phyloP scores from a whole-genome alignment of 1,140 invertebrate genomes.

The Tenebrio molitor region DNA sequence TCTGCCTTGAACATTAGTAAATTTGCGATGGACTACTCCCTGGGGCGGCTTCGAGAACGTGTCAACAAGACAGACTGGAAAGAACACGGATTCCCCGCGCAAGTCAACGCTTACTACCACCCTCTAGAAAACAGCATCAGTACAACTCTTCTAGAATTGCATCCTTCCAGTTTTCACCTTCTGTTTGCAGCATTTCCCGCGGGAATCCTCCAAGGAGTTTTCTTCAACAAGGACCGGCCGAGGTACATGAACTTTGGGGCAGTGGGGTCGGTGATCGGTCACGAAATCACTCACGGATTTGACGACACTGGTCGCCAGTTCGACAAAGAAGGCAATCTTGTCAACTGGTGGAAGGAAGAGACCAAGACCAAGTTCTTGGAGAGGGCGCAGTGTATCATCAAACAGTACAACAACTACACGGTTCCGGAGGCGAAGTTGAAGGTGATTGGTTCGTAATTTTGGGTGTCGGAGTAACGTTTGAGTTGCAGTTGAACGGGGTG shows the following conservation, averaged over 20 bases:
- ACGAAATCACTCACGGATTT: slow-evolving; percentile 94
- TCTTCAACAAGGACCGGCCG: slow-evolving; percentile 86
- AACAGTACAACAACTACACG: slow-evolving; percentile 90
- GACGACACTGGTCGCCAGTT: slow-evolving; percentile 91
- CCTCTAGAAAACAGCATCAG: slow-evolving; percentile 88
- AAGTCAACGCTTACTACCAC: slow-evolving; percentile 89
- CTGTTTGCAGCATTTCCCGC: slow-evolving; percentile 89
- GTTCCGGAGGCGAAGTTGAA: slow-evolving; percentile 78
- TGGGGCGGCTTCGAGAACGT: slow-evolving; percentile 56
- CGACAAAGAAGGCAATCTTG: slow-evolving; percentile 87
- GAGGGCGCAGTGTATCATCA: slow-evolving; percentile 87
- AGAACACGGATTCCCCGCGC: slow-evolving; percentile 80
- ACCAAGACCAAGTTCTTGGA: slow-evolving; percentile 84
- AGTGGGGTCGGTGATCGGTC: slow-evolving; percentile 93
- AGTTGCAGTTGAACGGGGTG: slow-evolving; percentile 83
- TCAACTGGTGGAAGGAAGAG: slow-evolving; percentile 86
- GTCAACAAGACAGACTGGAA: slow-evolving; percentile 90
- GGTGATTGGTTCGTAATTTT: no score
- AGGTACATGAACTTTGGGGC: slow-evolving; percentile 93
- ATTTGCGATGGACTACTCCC: slow-evolving; percentile 59
- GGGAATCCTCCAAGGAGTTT: slow-evolving; percentile 90
- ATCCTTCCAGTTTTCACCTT: slow-evolving; percentile 63
- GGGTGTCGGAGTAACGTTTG: background rate
- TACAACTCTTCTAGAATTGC: slow-evolving; percentile 52
- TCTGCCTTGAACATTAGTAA: slow-evolving; percentile 63